Evolutionary conservation across 2,113 vertebrate genomes (phyloP).

Genomic region (Sinocyclocheilus maitianheensis): DNA sequence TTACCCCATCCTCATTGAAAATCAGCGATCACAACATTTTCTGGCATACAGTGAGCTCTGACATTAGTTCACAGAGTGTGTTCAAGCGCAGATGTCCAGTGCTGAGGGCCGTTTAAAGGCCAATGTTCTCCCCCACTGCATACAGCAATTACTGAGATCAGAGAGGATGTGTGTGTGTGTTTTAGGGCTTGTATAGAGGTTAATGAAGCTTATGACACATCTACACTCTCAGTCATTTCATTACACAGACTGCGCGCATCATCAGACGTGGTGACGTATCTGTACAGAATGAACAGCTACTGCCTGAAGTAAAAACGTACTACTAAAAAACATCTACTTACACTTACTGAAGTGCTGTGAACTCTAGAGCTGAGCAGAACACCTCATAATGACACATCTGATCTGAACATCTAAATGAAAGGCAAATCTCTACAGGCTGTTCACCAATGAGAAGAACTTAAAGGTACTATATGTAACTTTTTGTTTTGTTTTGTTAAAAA

Average conservation of each 20-base stretch:
- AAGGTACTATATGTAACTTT: too few species aligned
- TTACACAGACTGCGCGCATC: not conserved
- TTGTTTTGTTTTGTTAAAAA: too few species aligned
- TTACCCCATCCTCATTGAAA: not conserved
- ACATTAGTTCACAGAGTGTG: slow-evolving; percentile 1
- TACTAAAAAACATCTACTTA: too few species aligned
- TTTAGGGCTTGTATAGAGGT: too few species aligned
- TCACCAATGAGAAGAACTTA: too few species aligned
- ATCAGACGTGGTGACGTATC: not conserved
- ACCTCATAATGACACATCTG: too few species aligned
- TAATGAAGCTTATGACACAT: too few species aligned
- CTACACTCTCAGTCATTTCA: not conserved
- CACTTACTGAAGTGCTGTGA: not conserved
- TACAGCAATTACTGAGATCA: slow-evolving; percentile 62
- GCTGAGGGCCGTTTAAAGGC: slow-evolving; percentile 68
- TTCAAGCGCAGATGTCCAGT: not conserved
- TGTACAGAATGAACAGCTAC: not conserved
- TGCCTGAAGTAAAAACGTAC: not conserved
- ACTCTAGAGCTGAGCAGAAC: not conserved
- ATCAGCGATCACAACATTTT: not conserved
- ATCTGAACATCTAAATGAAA: too few species aligned
- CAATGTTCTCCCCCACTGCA: slow-evolving; percentile 64
- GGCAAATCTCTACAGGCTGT: too few species aligned
- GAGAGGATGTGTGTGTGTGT: not conserved
- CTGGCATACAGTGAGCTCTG: not conserved